Base-by-base conservation (phyloP, 2,888 invertebrate genomes). In the Resseliella maxima region DNA sequence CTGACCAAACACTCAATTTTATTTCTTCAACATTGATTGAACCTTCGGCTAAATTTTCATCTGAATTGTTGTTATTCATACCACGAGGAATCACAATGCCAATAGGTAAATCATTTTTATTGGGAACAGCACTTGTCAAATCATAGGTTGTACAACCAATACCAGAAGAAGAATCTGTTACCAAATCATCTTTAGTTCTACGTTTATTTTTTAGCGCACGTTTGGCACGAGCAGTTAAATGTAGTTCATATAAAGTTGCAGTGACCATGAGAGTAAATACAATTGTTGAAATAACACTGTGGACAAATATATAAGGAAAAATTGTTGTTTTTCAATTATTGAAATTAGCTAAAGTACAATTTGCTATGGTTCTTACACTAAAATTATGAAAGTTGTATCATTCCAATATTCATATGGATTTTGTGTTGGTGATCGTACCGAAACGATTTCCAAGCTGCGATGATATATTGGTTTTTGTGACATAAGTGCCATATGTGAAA, bases 161-260 rank as follows among this genome's bases (percentile, higher is more conserved):
- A n/a, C 91, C 91, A 15, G 91, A 91, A 35, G 91, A 91, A 0
- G 91, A 90, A 88, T 91, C 91, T 72, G 91, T 90, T 87, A 90
- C 90, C 89, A 90, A 89, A 88, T 91, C 91, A 38, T 85, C 59
- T 46, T 54, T 59, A 21, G 36, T 85, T 21, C 45, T 36, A 35
- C 85, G 31, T 46, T 86, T 85, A 50, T 86, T 85, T 27, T 24
- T 72, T 41, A 85, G 38, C 85, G 86, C 87, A 87, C 89, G 89
- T 87, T 90, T 89, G 31, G 90, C 88, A 46, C 89, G 89, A 0
- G 88, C 89, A 0, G 88, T 87, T 88, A 91, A 89, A 0, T 92
- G 90, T 38, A 94, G 90, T 91, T 96, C 96, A 90, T 95, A 96
- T 0, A 92, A 90, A 0, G 96, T 96, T 1, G 96, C 96, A 15